phyloP scores from a whole-genome alignment of 2,797 vertebrate species.

The Tenualosa thibaudeaui region DNA sequence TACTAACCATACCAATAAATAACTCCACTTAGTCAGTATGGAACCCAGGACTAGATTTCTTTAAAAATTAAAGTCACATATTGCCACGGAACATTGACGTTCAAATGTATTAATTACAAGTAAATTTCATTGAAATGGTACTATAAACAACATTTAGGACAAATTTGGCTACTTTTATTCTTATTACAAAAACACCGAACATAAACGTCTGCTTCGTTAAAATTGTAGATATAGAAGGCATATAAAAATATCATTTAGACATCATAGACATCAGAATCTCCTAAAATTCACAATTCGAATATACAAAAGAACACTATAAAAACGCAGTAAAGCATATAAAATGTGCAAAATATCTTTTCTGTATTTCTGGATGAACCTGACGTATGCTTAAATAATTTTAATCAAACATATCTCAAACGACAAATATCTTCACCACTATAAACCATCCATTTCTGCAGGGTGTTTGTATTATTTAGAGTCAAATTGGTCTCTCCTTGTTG shows the following conservation, averaged over 20 bases:
- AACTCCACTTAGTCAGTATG: neutral
- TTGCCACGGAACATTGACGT: neutral
- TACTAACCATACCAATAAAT: neutral
- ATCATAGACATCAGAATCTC: neutral
- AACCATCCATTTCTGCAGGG: neutral
- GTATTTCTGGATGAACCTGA: neutral
- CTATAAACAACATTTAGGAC: neutral
- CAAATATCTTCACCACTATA: neutral
- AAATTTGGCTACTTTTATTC: conserved; percentile 30
- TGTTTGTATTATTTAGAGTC: conserved; percentile 60
- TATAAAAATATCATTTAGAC: neutral
- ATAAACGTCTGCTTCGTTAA: neutral
- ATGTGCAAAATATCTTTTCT: conserved; percentile 22
- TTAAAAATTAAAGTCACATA: neutral
- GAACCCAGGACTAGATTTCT: no score
- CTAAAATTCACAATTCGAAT: neutral
- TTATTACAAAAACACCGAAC: conserved; percentile 9
- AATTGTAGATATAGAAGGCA: neutral
- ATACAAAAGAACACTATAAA: neutral
- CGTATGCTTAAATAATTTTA: conserved; percentile 13
- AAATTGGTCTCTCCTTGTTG: conserved; percentile 54
- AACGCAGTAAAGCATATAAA: neutral
- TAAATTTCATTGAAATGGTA: neutral
- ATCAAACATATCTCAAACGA: conserved; percentile 20
- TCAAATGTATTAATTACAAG: neutral